A percentile compares a stretch with the other conserved stretches of the same genome.
These are phyloP conservation scores for Rutpela maculata DNA, from an alignment of 2,888 invertebrate species.

Conservation along the genomic window DNA sequence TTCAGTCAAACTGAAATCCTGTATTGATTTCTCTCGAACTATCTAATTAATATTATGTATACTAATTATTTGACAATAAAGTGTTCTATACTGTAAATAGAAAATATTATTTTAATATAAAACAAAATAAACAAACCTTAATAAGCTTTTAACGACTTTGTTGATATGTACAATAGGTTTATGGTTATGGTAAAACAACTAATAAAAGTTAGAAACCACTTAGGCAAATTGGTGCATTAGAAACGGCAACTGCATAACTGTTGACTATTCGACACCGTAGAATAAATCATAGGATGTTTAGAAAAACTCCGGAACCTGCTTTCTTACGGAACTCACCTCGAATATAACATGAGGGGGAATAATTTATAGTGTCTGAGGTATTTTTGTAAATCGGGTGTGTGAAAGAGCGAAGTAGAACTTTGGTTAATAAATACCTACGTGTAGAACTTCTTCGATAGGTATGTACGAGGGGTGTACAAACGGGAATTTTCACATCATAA, in stretches of 20 bases:
- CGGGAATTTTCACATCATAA: no score
- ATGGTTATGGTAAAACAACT: constrained; percentile 27
- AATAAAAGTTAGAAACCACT: constrained; percentile 33
- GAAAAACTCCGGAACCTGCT: constrained; percentile 22
- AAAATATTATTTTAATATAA: constrained; percentile 32
- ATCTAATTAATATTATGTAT: background rate
- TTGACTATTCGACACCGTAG: background rate
- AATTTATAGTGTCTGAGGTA: constrained; percentile 32
- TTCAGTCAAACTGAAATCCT: background rate
- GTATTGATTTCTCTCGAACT: background rate
- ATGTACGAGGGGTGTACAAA: no score
- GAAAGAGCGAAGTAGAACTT: background rate
- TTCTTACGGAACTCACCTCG: background rate
- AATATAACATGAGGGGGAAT: constrained; percentile 11
- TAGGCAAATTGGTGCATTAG: constrained; percentile 13
- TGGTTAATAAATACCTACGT: no score
- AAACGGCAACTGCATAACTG: constrained; percentile 14
- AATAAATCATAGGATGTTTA: constrained; percentile 28
- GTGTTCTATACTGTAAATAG: background rate
- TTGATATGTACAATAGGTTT: constrained; percentile 32
- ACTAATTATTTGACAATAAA: background rate
- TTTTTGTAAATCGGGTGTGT: constrained; percentile 20
- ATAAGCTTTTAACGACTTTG: constrained; percentile 37
- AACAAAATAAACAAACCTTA: constrained; percentile 40
- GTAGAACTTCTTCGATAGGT: no score